A percentile compares a stretch with the other conserved stretches of the same genome.
phyloP scores from a whole-genome alignment of 2,797 vertebrate species.

The Phoebastria nigripes region DNA sequence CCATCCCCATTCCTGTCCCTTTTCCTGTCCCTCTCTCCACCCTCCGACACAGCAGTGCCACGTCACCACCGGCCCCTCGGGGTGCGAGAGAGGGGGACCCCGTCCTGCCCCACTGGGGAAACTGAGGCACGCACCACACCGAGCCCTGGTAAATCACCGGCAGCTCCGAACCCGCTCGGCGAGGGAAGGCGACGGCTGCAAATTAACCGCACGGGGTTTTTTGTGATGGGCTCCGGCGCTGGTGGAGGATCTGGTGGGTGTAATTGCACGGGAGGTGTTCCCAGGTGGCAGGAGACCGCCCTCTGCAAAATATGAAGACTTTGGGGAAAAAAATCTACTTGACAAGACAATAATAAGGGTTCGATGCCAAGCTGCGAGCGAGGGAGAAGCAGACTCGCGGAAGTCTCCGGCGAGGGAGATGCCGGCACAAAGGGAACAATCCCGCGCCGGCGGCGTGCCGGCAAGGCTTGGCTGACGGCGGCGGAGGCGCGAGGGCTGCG shows the following conservation, averaged over 20 bases:
- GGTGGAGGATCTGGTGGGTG: background rate
- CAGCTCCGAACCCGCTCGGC: background rate
- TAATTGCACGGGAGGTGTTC: background rate
- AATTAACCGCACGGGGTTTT: fast-evolving
- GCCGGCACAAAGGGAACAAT: background rate
- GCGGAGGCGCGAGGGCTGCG: background rate
- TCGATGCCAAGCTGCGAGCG: background rate
- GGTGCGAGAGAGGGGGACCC: background rate
- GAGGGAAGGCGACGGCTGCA: background rate
- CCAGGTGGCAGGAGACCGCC: background rate
- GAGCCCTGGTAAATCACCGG: background rate
- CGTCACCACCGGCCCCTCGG: background rate
- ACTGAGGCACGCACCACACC: background rate
- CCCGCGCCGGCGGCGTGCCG: no score
- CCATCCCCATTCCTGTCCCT: background rate
- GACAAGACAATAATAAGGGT: background rate
- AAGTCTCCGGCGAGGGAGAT: background rate
- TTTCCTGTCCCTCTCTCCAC: background rate
- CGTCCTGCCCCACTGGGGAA: background rate
- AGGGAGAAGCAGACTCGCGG: background rate
- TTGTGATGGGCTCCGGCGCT: background rate
- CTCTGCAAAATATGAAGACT: background rate
- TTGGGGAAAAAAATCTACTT: background rate
- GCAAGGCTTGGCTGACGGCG: no score
- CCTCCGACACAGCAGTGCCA: fast-evolving